Base-by-base conservation (phyloP, 2,888 invertebrate genomes). In the Esperia sulphurella region DNA sequence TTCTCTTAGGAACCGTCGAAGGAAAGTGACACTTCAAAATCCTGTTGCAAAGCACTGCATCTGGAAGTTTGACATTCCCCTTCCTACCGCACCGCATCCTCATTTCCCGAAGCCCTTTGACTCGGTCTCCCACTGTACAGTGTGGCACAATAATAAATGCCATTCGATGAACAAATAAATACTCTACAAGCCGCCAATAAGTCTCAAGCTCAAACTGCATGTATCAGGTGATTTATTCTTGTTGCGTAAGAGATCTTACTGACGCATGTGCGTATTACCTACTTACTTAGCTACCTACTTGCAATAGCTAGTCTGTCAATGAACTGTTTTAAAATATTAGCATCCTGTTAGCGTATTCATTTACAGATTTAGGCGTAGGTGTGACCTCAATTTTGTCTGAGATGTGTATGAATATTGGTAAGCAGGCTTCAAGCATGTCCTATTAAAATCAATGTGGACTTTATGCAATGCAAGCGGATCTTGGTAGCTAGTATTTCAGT, bases 311-410 rank as follows among this genome's bases (percentile, higher is more conserved):
- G 1, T 57, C 57, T 64, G 63, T 64, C 65, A 72, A 71, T 70
- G 67, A 64, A 63, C 61, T 65, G 56, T 69, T 68, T 62, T 55
- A 57, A 61, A 62, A 62, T 69, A 71, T 77, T 77, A 74, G 67
- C 73, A 63, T 68, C 58, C 21, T 55, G 64, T 77, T 75, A 75
- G 60, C 71, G 58, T 63, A 49, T 54, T 41, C 47, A 51, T 50
- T 55, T 51, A 21, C 5, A 54, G 52, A 57, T 57, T 53, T 55
- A 43, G 51, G 61, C 57, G 76, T 80, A 57, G 77, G 79, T 57
- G 71, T 74, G 62, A 72, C 74, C 73, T 61, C 62, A 69, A 78
- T 75, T 42, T 42, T 42, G 47, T 14, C 13, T n/a, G 29, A 35
- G 39, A 45, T 14, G 8, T 14, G 14, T 37, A 10, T 37, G 8